Base-by-base conservation (phyloP, 2,113 vertebrate species). In the Tragelaphus buxtoni region DNA sequence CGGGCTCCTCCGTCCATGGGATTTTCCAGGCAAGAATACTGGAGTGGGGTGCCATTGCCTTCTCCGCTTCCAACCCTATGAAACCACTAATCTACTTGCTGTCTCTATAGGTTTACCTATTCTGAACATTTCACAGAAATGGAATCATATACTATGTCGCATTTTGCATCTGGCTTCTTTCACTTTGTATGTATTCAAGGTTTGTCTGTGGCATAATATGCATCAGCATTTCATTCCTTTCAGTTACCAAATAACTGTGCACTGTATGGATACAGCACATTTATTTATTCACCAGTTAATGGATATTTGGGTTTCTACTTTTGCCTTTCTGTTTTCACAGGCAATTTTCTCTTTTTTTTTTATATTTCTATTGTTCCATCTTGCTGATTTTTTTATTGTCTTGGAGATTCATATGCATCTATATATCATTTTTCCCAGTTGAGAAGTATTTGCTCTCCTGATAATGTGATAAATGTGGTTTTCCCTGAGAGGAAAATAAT, bases 401-500 rank as follows among this genome's bases (percentile, higher is more conserved):
- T 85, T 85, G 14, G 39, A 72, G 60, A 87, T 74, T 94, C 35
- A 55, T 81, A 76, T 82, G 17, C 63, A 63, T 63, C 72, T 83
- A 69, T 69, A 77, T 69, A 58, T 94, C 24, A 93, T 88, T 83
- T 97, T 90, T 88, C 72, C 61, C 30, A 56, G 79, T 51, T 85
- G 53, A 74, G 26, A 92, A 74, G 65, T 53, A 81, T 93, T 69
- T 92, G 69, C 93, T 91, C 42, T 91, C 55, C 39, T 82, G 39
- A 49, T 32, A 90, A 82, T 83, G 47, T 85, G 24, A 79, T 89
- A 89, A 89, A 55, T 89, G 18, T 83, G 77, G 10, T 93, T 92
- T 92, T 85, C 45, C 14, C 85, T 90, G 47, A 93, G 56, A 93
- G 53, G 39, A 63, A 90, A 93, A 76, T 80, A 82, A 97, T 85